Evolutionary conservation across 2,797 vertebrate genomes (phyloP), one percentile per base, ranked within the genome.

Genomic region (Typhlichthys eigenmanni): DNA sequence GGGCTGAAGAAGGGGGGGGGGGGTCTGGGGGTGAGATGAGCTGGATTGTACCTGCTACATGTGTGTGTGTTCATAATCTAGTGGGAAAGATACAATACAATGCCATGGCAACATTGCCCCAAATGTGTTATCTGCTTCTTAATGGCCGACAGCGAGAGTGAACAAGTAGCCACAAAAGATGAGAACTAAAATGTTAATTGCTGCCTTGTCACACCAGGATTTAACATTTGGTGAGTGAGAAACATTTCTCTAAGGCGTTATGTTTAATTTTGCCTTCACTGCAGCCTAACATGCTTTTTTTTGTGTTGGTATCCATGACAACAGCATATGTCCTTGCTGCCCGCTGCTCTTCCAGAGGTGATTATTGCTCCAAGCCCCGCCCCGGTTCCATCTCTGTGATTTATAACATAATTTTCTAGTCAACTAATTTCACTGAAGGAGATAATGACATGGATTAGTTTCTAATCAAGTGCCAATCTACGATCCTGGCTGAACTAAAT

Each of bases 381-480:
- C 76, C 59, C 70, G 57, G 72, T 69, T 79, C 83, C 82, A 79
- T 86, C 85, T 84, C 87, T 83, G 76, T 94, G 91, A 95, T 94
- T 95, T 94, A 95, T 89, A 89, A 90, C 92, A 92, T 91, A 93
- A 94, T 95, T 96, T 95, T 95, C 93, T 92, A 93, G 90, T 88
- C 93, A 92, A 92, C 92, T 95, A 94, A 95, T 96, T 96, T 94
- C 88, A 93, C 92, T 93, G 87, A 92, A 93, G 92, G 93, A 95
- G 94, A 94, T 96, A 96, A 97, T 96, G 93, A 94, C 92, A 93
- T 84, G 91, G 95, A 95, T 94, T 93, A 94, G 93, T 93, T 89
- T 87, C 90, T 96, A 96, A 98, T 98, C 95, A 98, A 93, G 93
- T 97, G 96, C 93, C 96, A 96, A 94, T 97, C 95, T 95, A 92